A percentile compares a stretch with the other conserved stretches of the same genome.
Conservation (phyloP, 2,113 vertebrate species). For the Ceyx melanurus region DNA sequence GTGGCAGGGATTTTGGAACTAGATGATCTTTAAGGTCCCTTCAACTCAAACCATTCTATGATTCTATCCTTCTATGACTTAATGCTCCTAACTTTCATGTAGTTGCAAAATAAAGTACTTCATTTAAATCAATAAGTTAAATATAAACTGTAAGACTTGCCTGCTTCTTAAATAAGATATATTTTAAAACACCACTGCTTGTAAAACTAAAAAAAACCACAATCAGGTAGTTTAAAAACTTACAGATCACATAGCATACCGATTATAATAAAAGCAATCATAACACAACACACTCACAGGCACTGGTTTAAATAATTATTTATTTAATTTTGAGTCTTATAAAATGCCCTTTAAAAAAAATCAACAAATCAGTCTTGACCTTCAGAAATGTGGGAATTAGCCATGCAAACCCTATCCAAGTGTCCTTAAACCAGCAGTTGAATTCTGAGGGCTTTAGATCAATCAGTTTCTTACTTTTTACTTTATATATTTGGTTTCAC, state of each 20-base stretch:
- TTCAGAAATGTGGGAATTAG: not conserved
- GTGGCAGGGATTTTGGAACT: too few species aligned
- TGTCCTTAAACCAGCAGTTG: not conserved
- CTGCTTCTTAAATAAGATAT: not conserved
- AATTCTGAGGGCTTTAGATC: not conserved
- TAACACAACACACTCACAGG: not conserved
- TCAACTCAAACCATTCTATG: too few species aligned
- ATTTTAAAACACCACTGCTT: not conserved
- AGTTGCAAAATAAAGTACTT: not conserved
- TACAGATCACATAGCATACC: fast-evolving
- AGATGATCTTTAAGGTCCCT: too few species aligned
- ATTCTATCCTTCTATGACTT: too few species aligned
- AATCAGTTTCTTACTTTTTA: not conserved
- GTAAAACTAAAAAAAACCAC: not conserved
- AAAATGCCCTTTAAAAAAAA: not conserved
- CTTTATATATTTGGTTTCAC: not conserved
- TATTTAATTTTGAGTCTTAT: not conserved
- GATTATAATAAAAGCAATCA: not conserved
- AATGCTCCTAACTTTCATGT: not conserved
- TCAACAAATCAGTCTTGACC: not conserved
- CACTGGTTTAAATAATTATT: not conserved
- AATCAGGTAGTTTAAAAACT: not conserved
- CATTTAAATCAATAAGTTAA: not conserved
- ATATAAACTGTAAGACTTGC: not conserved
- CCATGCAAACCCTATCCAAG: not conserved